Conservation (phyloP, 2,888 invertebrate genomes). For the Noctuana brunneofusca region DNA sequence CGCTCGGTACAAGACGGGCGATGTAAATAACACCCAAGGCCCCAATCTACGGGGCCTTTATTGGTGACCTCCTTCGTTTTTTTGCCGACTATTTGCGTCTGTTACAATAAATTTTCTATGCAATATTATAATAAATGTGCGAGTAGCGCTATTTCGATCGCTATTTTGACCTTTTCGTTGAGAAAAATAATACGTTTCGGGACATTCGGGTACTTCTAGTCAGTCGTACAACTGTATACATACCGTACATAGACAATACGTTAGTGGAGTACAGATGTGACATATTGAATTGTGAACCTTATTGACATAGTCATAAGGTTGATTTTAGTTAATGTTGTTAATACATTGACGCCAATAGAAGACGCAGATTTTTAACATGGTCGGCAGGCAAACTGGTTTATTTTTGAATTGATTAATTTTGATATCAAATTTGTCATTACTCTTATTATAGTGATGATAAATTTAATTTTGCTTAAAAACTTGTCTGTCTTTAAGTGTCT, state of each 20-base stretch:
- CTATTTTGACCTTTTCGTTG: conserved; percentile 42
- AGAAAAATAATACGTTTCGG: conserved; percentile 40
- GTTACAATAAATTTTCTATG: conserved; percentile 41
- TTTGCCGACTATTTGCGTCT: conserved; percentile 51
- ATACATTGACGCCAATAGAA: conserved; percentile 55
- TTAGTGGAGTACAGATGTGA: conserved; percentile 46
- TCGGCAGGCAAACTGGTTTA: conserved; percentile 35
- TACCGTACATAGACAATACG: conserved; percentile 51
- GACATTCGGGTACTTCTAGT: conserved; percentile 48
- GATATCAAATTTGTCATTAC: conserved; percentile 12
- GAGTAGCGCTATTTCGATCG: conserved; percentile 13
- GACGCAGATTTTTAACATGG: conserved; percentile 46
- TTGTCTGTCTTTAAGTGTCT: neutral
- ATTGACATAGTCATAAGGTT: conserved; percentile 49
- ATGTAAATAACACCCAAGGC: conserved; percentile 77
- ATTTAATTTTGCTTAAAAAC: neutral
- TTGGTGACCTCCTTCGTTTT: conserved; percentile 65
- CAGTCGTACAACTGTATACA: conserved; percentile 65
- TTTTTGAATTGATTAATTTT: conserved; percentile 26
- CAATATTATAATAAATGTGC: conserved; percentile 37
- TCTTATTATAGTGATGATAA: neutral
- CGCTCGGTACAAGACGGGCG: conserved; percentile 67
- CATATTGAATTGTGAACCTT: conserved; percentile 56
- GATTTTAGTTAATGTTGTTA: conserved; percentile 46
- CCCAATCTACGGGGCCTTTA: conserved; percentile 65